These are phyloP conservation scores for Sebastolobus alascanus DNA, from an alignment of 2,797 vertebrate species.

Conservation along the genomic window DNA sequence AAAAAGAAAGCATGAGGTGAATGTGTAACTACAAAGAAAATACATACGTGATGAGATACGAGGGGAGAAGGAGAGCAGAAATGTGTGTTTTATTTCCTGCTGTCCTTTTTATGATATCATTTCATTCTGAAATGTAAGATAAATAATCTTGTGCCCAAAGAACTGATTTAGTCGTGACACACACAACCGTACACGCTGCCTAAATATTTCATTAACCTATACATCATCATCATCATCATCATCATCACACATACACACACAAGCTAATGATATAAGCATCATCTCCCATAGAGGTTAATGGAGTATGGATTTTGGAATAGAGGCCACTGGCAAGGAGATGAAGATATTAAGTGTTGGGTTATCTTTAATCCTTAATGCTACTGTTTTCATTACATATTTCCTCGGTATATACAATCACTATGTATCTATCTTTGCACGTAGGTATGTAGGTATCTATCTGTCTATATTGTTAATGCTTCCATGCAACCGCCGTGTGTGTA, in stretches of 20 bases:
- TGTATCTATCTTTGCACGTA: not conserved
- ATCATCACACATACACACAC: slow-evolving; percentile 38
- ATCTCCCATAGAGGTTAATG: slow-evolving; percentile 71
- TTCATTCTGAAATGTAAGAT: slow-evolving; percentile 35
- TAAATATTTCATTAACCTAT: slow-evolving; percentile 57
- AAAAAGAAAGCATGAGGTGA: not conserved
- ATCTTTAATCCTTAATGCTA: slow-evolving; percentile 49
- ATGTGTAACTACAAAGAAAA: not conserved
- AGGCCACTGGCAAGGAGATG: slow-evolving; percentile 53
- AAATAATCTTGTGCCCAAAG: slow-evolving; percentile 40
- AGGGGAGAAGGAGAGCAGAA: not conserved
- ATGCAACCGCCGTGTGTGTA: not conserved
- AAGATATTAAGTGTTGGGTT: slow-evolving; percentile 53
- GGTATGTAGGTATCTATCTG: no score
- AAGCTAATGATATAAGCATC: slow-evolving; percentile 66
- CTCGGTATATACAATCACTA: slow-evolving; percentile 4
- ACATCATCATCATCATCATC: slow-evolving; percentile 50
- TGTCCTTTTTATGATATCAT: slow-evolving; percentile 45
- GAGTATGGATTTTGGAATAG: slow-evolving; percentile 73
- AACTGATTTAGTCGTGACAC: slow-evolving; percentile 45
- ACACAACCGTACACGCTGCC: slow-evolving; percentile 25
- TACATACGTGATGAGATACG: not conserved
- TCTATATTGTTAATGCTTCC: not conserved
- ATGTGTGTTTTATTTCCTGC: slow-evolving; percentile 29
- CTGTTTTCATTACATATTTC: slow-evolving; percentile 50